These are phyloP conservation scores for Osmerus mordax DNA, from an alignment of 2,113 vertebrate genomes.

Conservation along the genomic window DNA sequence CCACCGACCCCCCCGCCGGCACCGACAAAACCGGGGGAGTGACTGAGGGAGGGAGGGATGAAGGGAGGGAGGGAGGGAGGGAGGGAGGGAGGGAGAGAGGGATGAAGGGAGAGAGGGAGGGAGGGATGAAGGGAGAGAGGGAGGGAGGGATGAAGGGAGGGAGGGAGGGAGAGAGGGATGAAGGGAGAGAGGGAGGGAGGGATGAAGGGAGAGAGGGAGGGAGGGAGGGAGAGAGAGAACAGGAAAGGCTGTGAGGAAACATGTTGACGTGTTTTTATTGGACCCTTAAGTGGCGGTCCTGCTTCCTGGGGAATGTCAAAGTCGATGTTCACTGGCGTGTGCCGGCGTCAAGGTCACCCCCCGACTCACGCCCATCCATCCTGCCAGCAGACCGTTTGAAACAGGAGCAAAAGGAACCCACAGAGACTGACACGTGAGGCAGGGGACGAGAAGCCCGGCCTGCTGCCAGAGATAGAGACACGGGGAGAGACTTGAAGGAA, in stretches of 20 bases:
- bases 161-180: no score
- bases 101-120: no score
- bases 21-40: slow-evolving; percentile 84
- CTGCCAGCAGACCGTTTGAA: neutral
- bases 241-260: neutral
- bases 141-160: no score
- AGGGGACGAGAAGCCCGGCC: no score
- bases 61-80: neutral
- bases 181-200: no score
- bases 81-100: no score
- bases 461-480: neutral
- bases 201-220: no score
- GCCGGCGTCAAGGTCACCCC: neutral
- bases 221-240: neutral
- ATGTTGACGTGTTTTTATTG: slow-evolving; percentile 38
- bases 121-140: no score
- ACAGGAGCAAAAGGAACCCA: neutral
- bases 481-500: neutral
- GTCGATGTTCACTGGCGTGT: neutral
- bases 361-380: neutral
- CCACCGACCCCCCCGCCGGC: slow-evolving; percentile 78
- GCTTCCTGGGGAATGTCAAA: slow-evolving; percentile 23
- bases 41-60: neutral
- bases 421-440: no score
- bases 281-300: slow-evolving; percentile 32